Base-by-base conservation (phyloP, 2,888 invertebrate species). In the Galeopsomyia nigrocyanea region DNA sequence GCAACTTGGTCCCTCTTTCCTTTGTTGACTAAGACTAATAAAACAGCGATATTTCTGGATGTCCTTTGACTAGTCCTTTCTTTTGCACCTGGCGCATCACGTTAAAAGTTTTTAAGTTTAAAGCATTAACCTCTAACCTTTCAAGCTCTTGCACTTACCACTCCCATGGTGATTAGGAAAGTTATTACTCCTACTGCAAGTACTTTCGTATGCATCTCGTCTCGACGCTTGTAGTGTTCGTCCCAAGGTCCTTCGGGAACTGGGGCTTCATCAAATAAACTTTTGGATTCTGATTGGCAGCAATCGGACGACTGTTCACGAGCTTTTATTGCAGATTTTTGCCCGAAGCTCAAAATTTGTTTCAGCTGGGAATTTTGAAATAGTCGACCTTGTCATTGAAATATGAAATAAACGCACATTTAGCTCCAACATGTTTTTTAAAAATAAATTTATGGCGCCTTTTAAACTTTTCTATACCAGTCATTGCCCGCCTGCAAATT, bases 241-340 rank as follows among this genome's bases (percentile, higher is more conserved):
- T 65, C 13, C 77, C 77, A 77, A 56, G 57, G 62, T 17, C 77
- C 77, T 31, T 70, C 21, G 16, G 76, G 76, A 17, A 64, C 55
- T 0, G 68, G 31, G 10, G 56, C n/a, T n/a, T 68, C 58, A 39
- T 78, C 77, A 65, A 78, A 70, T 1, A 64, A 26, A n/a, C 51
- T 63, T 46, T 71, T 67, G 14, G n/a, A 49, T 26, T 71, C 63
- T 13, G 19, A 49, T 9, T 13, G 56, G 13, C 62, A 64, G 17
- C 69, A 68, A 17, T 65, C 55, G 14, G 22, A 6, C 0, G n/a
- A 49, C 1, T 6, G n/a, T 53, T 17, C 22, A 3, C 22, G 17
- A 50, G 19, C 17, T 17, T 31, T 64, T 31, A n/a, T 21, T 14
- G 61, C 62, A 49, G 55, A 72, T 46, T 57, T 67, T 9, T 58